A percentile compares a stretch with the other conserved stretches of the same genome.
These are phyloP conservation scores for Hedya salicella DNA, from an alignment of 2,888 invertebrate species.

Conservation along the genomic window DNA sequence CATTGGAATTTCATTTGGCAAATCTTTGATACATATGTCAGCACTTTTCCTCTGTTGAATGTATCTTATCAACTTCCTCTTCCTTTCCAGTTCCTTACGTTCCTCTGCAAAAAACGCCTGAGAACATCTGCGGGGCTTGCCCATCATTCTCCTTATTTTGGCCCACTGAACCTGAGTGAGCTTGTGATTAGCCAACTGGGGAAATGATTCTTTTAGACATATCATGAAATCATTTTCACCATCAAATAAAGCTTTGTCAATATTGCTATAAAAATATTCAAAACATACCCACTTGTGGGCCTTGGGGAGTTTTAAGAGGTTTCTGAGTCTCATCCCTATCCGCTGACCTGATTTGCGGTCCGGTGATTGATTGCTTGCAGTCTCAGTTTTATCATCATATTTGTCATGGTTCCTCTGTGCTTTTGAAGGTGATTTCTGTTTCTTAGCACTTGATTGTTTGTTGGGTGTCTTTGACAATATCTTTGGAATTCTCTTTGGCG, in stretches of 20 bases:
- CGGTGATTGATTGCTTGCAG: constrained; percentile 81
- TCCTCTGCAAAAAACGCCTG: constrained; percentile 98
- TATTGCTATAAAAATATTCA: constrained; percentile 99
- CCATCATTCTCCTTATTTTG: constrained; percentile 97
- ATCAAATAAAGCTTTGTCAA: constrained; percentile 97
- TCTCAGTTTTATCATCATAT: constrained; percentile 76
- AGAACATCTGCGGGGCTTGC: constrained; percentile 97
- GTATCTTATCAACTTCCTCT: constrained; percentile 95
- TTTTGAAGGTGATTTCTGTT: constrained; percentile 82
- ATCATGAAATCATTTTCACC: constrained; percentile 98
- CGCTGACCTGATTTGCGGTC: constrained; percentile 95
- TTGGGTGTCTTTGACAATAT: constrained; percentile 80
- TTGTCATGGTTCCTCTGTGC: constrained; percentile 78
- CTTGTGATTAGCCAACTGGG: constrained; percentile 93
- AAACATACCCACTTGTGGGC: constrained; percentile 99
- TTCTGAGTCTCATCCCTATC: constrained; percentile 94
- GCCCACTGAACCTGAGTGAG: constrained; percentile 97
- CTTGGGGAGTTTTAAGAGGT: constrained; percentile 98
- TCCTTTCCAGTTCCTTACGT: constrained; percentile 94
- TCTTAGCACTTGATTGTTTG: constrained; percentile 75
- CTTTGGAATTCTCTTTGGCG: constrained; percentile 88
- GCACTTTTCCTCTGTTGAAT: constrained; percentile 96
- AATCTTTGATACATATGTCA: constrained; percentile 92
- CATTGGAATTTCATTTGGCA: constrained; percentile 97
- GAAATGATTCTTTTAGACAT: constrained; percentile 97